phyloP scores from a whole-genome alignment of 2,888 invertebrate species.

The Anthrax anthrax region DNA sequence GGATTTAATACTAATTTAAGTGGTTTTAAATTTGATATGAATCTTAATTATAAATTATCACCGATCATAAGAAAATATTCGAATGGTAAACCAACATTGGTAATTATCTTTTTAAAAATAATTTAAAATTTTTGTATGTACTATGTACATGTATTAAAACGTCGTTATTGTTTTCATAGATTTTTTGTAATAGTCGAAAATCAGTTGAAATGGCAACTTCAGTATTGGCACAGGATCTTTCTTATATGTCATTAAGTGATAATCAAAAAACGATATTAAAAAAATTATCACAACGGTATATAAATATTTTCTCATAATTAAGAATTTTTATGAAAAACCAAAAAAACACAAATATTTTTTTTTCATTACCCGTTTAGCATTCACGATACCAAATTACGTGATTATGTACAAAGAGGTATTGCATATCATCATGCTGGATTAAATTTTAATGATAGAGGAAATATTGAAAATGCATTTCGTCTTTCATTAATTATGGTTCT shows the following conservation, averaged over 20 bases:
- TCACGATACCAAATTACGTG: slow-evolving; percentile 28
- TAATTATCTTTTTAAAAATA: too few species aligned
- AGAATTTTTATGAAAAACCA: neutral
- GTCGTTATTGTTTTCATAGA: slow-evolving; percentile 36
- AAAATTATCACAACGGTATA: slow-evolving; percentile 36
- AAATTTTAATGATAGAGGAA: slow-evolving; percentile 45
- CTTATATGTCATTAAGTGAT: slow-evolving; percentile 8
- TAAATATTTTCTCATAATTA: neutral
- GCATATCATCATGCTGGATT: slow-evolving; percentile 71
- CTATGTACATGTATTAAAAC: too few species aligned
- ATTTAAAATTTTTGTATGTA: slow-evolving; percentile 7
- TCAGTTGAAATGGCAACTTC: slow-evolving; percentile 54
- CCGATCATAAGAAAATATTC: slow-evolving; percentile 53
- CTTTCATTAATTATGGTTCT: slow-evolving; percentile 51
- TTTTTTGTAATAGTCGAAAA: slow-evolving; percentile 67
- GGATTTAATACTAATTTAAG: slow-evolving; percentile 46
- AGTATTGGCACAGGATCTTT: slow-evolving; percentile 30
- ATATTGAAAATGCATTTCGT: slow-evolving; percentile 52
- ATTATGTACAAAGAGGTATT: slow-evolving; percentile 45
- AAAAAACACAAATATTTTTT: neutral
- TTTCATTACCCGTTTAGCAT: slow-evolving; percentile 13
- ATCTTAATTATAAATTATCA: slow-evolving; percentile 59
- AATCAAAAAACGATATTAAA: slow-evolving; percentile 32
- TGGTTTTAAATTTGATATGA: slow-evolving; percentile 62
- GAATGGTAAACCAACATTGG: slow-evolving; percentile 57